A percentile compares a stretch with the other conserved stretches of the same genome.
These are phyloP conservation scores for Helarctos malayanus DNA, from an alignment of 2,797 vertebrate species.

Conservation along the genomic window DNA sequence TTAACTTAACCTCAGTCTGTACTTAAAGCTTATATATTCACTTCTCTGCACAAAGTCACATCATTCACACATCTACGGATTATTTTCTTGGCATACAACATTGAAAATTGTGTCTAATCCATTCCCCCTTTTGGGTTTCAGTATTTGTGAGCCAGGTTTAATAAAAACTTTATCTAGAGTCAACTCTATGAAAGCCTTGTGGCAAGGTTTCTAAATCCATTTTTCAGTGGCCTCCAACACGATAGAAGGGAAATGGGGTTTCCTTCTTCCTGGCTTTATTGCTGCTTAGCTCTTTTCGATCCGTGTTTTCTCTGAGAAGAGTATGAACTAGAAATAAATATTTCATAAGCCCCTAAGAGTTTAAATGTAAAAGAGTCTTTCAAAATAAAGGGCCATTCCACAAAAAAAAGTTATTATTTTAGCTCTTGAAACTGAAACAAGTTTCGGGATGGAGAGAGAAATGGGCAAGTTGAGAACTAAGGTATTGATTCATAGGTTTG, in stretches of 20 bases:
- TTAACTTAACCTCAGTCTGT: background rate
- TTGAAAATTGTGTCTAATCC: conserved; percentile 19
- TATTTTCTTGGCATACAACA: conserved; percentile 31
- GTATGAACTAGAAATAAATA: conserved; percentile 42
- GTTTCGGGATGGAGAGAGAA: background rate
- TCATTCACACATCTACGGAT: background rate
- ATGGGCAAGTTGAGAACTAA: background rate
- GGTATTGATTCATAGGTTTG: conserved; percentile 12
- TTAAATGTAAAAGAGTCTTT: conserved; percentile 35
- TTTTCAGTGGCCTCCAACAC: conserved; percentile 57
- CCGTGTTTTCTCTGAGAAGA: conserved; percentile 61
- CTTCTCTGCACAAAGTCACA: background rate
- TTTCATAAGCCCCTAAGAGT: conserved; percentile 46
- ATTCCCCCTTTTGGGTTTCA: background rate
- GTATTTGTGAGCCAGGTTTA: conserved; percentile 50
- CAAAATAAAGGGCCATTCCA: conserved; percentile 49
- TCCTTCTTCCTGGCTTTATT: conserved; percentile 65
- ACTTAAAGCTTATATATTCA: background rate
- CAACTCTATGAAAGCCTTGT: background rate
- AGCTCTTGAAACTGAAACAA: background rate
- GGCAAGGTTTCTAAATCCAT: background rate
- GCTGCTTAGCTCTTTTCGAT: conserved; percentile 70
- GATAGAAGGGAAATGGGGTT: conserved; percentile 59
- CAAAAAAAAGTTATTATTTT: conserved; percentile 15
- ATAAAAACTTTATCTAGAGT: conserved; percentile 53